phyloP scores from a whole-genome alignment of 1,140 invertebrate species.

The Drosophila baimaii region DNA sequence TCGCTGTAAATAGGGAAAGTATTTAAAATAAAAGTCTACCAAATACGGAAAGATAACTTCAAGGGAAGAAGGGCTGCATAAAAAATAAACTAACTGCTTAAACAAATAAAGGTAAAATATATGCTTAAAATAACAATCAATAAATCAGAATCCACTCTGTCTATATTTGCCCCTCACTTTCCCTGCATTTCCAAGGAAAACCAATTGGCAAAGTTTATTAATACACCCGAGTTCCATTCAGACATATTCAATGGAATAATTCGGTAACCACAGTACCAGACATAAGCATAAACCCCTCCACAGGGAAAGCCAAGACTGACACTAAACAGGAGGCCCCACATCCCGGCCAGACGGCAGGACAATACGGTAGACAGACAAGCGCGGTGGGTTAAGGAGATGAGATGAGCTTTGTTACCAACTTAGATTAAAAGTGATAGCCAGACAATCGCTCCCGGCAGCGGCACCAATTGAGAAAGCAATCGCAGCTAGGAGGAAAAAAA shows the following conservation, averaged over 20 bases:
- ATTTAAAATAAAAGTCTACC: not conserved
- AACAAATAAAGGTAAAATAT: not conserved
- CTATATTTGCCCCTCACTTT: not conserved
- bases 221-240: not conserved
- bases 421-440: slow-evolving; percentile 71
- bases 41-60: not conserved
- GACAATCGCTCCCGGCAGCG: slow-evolving; percentile 54
- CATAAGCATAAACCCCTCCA: not conserved
- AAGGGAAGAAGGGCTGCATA: not conserved
- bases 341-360: slow-evolving; percentile 9
- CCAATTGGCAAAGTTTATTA: slow-evolving; percentile 1
- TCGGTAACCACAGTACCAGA: slow-evolving; percentile 14
- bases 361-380: not conserved
- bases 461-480: slow-evolving; percentile 72
- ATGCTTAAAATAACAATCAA: not conserved
- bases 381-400: not conserved
- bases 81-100: not conserved
- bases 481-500: slow-evolving; percentile 11
- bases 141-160: not conserved
- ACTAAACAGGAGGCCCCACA: slow-evolving; percentile 11
- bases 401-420: slow-evolving; percentile 65
- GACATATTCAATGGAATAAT: slow-evolving; percentile 2
- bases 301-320: not conserved
- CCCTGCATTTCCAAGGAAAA: not conserved
- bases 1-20: slow-evolving; percentile 4